Evolutionary conservation across 2,888 invertebrate species (phyloP).

Genomic region (Cyaniris semiargus): DNA sequence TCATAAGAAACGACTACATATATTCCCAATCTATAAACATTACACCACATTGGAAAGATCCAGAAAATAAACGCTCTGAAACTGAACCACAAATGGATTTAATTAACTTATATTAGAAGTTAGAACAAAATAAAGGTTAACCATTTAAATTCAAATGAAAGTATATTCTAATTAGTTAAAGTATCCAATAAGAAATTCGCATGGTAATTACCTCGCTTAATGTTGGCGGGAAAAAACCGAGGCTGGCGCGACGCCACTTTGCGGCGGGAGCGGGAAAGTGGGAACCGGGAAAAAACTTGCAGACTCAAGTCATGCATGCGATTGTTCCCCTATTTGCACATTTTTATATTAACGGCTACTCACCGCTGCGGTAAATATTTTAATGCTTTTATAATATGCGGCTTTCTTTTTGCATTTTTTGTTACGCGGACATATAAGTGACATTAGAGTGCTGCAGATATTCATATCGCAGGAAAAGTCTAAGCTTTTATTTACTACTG

Average conservation of each 20-base stretch:
- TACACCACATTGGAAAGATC: slow-evolving; percentile 15
- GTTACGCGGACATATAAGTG: not conserved
- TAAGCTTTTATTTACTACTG: not conserved
- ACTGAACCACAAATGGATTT: slow-evolving; percentile 10
- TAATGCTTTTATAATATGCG: slow-evolving; percentile 32
- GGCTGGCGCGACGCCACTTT: slow-evolving; percentile 52
- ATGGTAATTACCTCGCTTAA: slow-evolving; percentile 46
- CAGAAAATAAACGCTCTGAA: slow-evolving; percentile 11
- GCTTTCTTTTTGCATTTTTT: slow-evolving; percentile 19
- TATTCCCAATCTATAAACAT: not conserved
- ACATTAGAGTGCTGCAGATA: not conserved
- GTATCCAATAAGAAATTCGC: slow-evolving; percentile 49
- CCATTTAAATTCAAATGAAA: slow-evolving; percentile 26
- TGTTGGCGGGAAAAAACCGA: slow-evolving; percentile 50
- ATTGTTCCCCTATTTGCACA: slow-evolving; percentile 37
- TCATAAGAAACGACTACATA: not conserved
- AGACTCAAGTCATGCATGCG: slow-evolving; percentile 30
- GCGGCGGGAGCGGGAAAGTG: slow-evolving; percentile 50
- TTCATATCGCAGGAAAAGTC: not conserved
- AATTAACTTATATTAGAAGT: slow-evolving; percentile 24
- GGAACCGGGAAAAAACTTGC: slow-evolving; percentile 51
- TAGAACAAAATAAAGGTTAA: slow-evolving; percentile 24
- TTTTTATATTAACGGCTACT: slow-evolving; percentile 36
- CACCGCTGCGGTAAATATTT: slow-evolving; percentile 28
- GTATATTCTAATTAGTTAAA: slow-evolving; percentile 43